These are phyloP conservation scores for Actenoides hombroni DNA, from an alignment of 2,113 vertebrate genomes.

Conservation along the genomic window DNA sequence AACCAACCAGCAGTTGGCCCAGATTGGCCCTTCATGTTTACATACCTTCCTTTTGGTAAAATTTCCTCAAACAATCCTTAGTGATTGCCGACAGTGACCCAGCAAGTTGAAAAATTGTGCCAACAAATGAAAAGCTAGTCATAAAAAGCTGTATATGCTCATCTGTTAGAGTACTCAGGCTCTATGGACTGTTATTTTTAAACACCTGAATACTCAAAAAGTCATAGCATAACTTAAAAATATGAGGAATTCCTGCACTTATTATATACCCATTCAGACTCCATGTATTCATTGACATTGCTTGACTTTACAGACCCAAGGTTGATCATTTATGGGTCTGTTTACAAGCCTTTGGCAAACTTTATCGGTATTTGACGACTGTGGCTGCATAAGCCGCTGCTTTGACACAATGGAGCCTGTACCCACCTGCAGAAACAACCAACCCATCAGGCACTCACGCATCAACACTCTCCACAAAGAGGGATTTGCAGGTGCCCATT, in stretches of 20 bases:
- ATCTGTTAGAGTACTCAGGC: background rate
- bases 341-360: background rate
- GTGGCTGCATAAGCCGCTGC: background rate
- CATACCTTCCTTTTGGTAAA: background rate
- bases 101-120: background rate
- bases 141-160: background rate
- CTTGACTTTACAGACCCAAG: rapidly evolving
- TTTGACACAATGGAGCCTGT: background rate
- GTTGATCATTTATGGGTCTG: background rate
- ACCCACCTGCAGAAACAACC: background rate
- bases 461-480: background rate
- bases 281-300: background rate
- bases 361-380: background rate
- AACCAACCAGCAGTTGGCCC: background rate
- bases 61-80: background rate
- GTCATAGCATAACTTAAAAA: background rate
- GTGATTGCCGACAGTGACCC: background rate
- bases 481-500: background rate
- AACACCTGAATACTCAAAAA: background rate
- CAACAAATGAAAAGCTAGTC: background rate
- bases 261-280: background rate
- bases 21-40: background rate
- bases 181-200: background rate
- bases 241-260: background rate
- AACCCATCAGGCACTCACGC: background rate